These are phyloP conservation scores for Drymodes brunneopygia DNA, from an alignment of 2,113 vertebrate species.

Conservation along the genomic window DNA sequence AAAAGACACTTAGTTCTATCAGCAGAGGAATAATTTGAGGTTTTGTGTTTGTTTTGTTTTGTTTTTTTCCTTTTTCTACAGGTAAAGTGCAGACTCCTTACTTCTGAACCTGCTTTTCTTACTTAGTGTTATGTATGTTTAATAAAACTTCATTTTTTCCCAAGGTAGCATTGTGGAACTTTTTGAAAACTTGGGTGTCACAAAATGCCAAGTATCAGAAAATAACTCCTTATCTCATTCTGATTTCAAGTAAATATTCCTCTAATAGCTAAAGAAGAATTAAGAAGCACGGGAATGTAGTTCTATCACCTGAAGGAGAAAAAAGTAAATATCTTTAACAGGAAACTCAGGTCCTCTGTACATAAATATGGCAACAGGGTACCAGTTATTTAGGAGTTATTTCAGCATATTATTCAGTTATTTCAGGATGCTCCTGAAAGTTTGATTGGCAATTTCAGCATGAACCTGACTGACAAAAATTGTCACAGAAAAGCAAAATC, in stretches of 20 bases:
- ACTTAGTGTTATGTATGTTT: background rate
- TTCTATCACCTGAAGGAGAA: background rate
- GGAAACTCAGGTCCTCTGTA: background rate
- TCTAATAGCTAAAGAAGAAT: background rate
- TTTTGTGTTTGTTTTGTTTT: background rate
- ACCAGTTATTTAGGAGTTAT: background rate
- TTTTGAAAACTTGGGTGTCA: background rate
- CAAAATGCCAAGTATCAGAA: background rate
- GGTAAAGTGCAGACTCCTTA: background rate
- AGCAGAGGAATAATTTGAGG: background rate
- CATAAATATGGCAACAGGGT: background rate
- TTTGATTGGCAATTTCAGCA: background rate
- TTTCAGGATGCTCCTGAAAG: too few relatives aligned
- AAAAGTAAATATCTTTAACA: background rate
- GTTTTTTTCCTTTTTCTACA: background rate
- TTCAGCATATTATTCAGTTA: too few relatives aligned
- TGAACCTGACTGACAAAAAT: background rate
- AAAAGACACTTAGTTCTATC: background rate
- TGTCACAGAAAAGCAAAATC: background rate
- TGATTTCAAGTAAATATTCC: background rate
- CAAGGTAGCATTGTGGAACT: background rate
- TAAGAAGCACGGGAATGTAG: background rate
- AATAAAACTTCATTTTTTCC: background rate
- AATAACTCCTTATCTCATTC: background rate
- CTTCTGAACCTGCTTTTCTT: background rate